A percentile compares a stretch with the other conserved stretches of the same genome.
Evolutionary conservation across 1,140 invertebrate species (phyloP).

Genomic region (Neodiprion virginianus): DNA sequence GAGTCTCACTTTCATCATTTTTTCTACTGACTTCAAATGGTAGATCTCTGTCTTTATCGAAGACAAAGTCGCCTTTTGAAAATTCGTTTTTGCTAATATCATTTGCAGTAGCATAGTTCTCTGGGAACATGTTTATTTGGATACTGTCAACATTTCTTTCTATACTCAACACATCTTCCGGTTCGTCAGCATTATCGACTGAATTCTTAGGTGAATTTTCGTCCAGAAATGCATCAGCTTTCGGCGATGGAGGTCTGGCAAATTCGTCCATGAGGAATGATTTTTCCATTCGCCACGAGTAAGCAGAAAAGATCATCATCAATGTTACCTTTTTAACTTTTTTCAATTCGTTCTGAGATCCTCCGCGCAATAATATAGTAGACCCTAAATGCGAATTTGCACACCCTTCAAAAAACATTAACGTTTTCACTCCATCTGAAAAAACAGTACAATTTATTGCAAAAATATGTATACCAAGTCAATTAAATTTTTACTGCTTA

Average conservation of each 20-base stretch:
- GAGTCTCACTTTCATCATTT: conserved; percentile 16
- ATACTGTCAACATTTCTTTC: neutral
- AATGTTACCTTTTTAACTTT: conserved; percentile 84
- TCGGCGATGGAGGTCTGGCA: conserved; percentile 68
- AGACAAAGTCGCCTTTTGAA: neutral
- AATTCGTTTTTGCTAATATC: neutral
- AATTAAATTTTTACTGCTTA: neutral
- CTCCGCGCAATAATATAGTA: conserved; percentile 88
- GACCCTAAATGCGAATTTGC: conserved; percentile 83
- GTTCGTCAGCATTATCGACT: conserved; percentile 22
- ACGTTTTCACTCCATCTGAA: conserved; percentile 75
- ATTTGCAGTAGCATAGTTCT: neutral
- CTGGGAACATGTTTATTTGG: neutral
- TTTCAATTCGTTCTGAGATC: conserved; percentile 75
- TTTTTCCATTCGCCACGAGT: conserved; percentile 91
- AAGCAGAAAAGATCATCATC: conserved; percentile 85
- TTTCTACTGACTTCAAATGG: conserved; percentile 19
- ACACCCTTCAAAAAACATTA: conserved; percentile 95
- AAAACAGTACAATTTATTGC: conserved; percentile 27
- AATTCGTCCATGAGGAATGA: conserved; percentile 89
- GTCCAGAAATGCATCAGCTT: conserved; percentile 56
- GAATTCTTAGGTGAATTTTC: conserved; percentile 48
- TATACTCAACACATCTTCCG: neutral
- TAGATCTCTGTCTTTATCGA: neutral
- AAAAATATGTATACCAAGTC: conserved; percentile 13